A percentile compares a stretch with the other conserved stretches of the same genome.
These are phyloP conservation scores for Aleiodes alternator DNA, from an alignment of 2,888 invertebrate species.

Conservation along the genomic window DNA sequence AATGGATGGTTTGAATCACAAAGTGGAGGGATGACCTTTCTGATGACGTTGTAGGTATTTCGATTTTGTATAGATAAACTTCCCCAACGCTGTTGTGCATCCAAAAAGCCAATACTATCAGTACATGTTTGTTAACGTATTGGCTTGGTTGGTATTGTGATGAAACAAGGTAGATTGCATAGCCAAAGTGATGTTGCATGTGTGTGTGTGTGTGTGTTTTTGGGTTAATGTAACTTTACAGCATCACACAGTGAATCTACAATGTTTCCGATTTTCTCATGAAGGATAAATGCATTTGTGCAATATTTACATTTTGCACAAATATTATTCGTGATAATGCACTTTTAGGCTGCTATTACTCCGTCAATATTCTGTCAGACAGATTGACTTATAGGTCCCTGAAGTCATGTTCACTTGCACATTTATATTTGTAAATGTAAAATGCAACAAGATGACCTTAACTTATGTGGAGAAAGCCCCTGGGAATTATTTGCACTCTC, in stretches of 20 bases:
- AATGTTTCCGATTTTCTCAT: neutral
- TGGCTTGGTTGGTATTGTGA: constrained; percentile 52
- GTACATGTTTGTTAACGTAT: constrained; percentile 19
- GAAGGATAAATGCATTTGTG: neutral
- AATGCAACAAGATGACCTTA: constrained; percentile 19
- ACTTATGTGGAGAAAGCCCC: too few species aligned
- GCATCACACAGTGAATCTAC: too few species aligned
- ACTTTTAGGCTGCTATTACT: neutral
- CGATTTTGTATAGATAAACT: constrained; percentile 32
- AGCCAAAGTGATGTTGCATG: constrained; percentile 51
- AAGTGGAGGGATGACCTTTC: constrained; percentile 22
- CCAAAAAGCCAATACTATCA: constrained; percentile 13
- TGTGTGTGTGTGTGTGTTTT: constrained; percentile 45
- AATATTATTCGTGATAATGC: neutral
- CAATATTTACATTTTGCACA: too few species aligned
- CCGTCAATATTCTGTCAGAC: constrained; percentile 9
- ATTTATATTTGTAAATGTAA: constrained; percentile 6
- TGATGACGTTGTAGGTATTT: constrained; percentile 9
- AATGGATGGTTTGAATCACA: constrained; percentile 18
- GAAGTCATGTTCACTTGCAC: constrained; percentile 1
- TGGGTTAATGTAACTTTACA: constrained; percentile 52
- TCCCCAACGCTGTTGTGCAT: neutral
- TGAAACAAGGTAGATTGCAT: constrained; percentile 63
- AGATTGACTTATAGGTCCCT: constrained; percentile 15
- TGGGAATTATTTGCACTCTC: too few species aligned